These are phyloP conservation scores for Alentia gelatinosa DNA, from an alignment of 2,888 invertebrate species.

Conservation along the genomic window DNA sequence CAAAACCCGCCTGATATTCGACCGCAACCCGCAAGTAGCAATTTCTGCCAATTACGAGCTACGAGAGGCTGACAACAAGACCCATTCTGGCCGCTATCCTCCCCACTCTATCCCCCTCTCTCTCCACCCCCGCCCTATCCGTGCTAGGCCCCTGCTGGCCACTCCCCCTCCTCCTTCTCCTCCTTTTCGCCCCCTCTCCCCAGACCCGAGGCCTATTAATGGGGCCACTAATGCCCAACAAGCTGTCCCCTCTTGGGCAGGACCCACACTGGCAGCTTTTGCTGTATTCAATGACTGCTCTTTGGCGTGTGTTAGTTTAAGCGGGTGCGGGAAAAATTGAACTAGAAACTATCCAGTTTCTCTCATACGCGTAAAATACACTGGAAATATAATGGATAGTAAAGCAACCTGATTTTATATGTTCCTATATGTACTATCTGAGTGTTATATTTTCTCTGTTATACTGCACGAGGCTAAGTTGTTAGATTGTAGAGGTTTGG, in stretches of 20 bases:
- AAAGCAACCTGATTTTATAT: too few species aligned
- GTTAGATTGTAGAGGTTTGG: too few species aligned
- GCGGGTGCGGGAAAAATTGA: too few species aligned
- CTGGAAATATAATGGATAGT: too few species aligned
- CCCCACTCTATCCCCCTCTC: neutral
- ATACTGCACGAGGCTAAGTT: too few species aligned
- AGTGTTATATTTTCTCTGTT: too few species aligned
- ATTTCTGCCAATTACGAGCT: slow-evolving; percentile 49
- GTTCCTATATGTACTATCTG: too few species aligned
- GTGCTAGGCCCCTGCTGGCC: neutral
- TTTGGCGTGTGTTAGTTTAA: too few species aligned
- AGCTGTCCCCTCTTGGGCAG: neutral
- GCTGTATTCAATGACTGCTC: too few species aligned
- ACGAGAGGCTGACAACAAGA: neutral
- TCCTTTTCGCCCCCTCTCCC: neutral
- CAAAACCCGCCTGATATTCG: slow-evolving; percentile 50
- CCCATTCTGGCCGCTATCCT: neutral
- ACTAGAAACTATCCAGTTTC: too few species aligned
- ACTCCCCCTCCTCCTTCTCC: neutral
- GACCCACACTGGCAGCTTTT: neutral
- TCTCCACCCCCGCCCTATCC: neutral
- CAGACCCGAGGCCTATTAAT: neutral
- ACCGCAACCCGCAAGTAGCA: slow-evolving; percentile 51
- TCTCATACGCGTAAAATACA: too few species aligned
- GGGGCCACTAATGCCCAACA: neutral